Conservation (phyloP, 1,140 invertebrate species). For the Hyposmocoma kahamanoa region DNA sequence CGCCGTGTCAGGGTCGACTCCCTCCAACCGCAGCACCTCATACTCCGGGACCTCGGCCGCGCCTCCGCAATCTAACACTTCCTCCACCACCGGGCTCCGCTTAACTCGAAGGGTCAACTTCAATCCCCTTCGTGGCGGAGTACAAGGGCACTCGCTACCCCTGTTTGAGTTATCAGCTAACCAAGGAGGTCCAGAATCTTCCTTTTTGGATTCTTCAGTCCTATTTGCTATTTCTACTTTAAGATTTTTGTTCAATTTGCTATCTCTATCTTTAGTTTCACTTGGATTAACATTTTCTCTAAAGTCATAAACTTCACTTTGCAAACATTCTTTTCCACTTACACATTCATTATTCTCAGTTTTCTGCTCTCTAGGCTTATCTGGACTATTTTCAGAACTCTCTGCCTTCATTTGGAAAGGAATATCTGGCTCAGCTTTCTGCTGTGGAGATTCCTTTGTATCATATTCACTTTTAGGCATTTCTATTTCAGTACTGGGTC, state of each 20-base stretch:
- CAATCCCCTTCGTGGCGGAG: slow-evolving; percentile 78
- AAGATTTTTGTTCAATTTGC: slow-evolving; percentile 45
- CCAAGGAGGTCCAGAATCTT: slow-evolving; percentile 67
- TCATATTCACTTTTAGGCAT: slow-evolving; percentile 40
- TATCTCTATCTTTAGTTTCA: slow-evolving; percentile 53
- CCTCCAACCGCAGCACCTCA: slow-evolving; percentile 87
- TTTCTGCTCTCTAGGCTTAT: slow-evolving; percentile 32
- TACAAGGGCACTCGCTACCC: slow-evolving; percentile 70
- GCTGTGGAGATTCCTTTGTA: slow-evolving; percentile 52
- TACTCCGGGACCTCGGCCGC: slow-evolving; percentile 85
- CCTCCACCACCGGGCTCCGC: slow-evolving; percentile 88
- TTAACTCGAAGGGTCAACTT: slow-evolving; percentile 90
- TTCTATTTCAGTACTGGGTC: slow-evolving; percentile 27
- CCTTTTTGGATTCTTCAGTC: slow-evolving; percentile 54
- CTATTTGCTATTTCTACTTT: slow-evolving; percentile 50
- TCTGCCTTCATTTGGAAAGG: slow-evolving; percentile 29
- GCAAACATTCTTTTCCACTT: slow-evolving; percentile 48
- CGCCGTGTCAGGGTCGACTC: slow-evolving; percentile 76
- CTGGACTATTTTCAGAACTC: slow-evolving; percentile 20
- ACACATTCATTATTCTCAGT: slow-evolving; percentile 40
- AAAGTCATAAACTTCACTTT: slow-evolving; percentile 64
- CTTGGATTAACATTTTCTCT: slow-evolving; percentile 68
- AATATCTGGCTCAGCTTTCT: slow-evolving; percentile 27
- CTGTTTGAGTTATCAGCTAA: slow-evolving; percentile 60
- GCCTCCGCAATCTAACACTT: slow-evolving; percentile 87